Evolutionary conservation across 2,888 invertebrate species (phyloP).

Genomic region (Julus scanicus): DNA sequence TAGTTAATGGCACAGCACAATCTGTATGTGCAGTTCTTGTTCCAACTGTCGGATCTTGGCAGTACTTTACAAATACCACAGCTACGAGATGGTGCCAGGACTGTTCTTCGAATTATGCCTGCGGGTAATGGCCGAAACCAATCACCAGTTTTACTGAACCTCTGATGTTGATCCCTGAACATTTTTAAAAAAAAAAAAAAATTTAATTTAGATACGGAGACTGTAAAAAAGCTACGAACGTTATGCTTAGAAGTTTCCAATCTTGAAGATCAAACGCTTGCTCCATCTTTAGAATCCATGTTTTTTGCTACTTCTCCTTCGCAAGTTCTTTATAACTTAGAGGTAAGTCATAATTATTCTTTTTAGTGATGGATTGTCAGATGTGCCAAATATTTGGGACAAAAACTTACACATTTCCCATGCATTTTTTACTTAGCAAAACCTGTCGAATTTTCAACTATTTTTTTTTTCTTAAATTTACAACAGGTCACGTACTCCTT

Average conservation of each 20-base stretch:
- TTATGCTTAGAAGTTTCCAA: conserved; percentile 68
- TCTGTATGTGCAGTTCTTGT: conserved; percentile 69
- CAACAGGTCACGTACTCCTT: conserved; percentile 84
- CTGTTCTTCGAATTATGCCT: conserved; percentile 82
- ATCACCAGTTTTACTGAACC: not conserved
- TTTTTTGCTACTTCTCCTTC: conserved; percentile 79
- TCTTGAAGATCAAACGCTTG: conserved; percentile 63
- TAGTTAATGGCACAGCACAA: conserved; percentile 85
- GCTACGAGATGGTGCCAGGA: conserved; percentile 84
- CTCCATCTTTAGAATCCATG: conserved; percentile 68
- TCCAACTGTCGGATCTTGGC: conserved; percentile 87
- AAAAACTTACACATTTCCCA: too few relatives aligned
- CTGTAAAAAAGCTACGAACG: conserved; percentile 72
- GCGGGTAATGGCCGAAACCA: conserved; percentile 68
- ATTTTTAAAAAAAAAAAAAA: not conserved
- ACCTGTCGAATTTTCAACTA: too few relatives aligned
- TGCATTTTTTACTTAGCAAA: too few relatives aligned
- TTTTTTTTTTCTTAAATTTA: conserved; percentile 57
- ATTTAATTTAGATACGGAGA: conserved; percentile 63
- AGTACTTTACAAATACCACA: conserved; percentile 82
- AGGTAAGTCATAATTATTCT: conserved; percentile 68
- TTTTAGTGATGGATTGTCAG: not conserved
- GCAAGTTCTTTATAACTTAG: conserved; percentile 78
- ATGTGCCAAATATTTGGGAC: too few relatives aligned
- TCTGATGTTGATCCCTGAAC: not conserved